Base-by-base conservation (phyloP, 2,113 vertebrate species). In the Ploceus nigricollis region DNA sequence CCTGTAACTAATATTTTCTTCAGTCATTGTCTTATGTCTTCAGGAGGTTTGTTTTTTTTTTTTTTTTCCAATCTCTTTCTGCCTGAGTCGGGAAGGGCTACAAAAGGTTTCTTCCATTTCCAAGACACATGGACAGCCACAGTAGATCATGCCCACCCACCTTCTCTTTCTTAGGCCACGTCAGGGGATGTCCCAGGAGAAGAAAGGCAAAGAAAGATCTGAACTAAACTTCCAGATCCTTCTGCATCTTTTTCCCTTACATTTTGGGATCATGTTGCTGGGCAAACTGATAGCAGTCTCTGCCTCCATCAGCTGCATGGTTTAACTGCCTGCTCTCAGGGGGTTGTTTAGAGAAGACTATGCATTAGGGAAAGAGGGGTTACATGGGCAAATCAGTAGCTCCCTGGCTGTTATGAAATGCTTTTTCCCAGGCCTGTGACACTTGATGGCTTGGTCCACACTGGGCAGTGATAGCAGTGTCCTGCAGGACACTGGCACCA, bases 381-480 rank as follows among this genome's bases (percentile, higher is more conserved):
- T 60, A 25, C 1, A 5, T 37, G 37, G 25, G 45, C 17, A 68
- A n/a, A 40, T 56, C 48, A 39, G 25, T 61, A 33, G 6, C 22
- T 81, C 24, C 28, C 9, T 90, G 24, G 9, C 27, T 69, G 22
- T 51, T 93, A 84, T 37, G 28, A 57, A 93, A 63, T 4, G 3
- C 4, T 21, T 86, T 85, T 70, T 70, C 30, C 12, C 6, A 63
- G 80, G 33, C 25, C 35, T 40, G 22, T 45, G 21, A 45, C 33
- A 17, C 21, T 60, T 2, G 0, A 11, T 76, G 57, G 45, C 68
- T 28, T 77, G 20, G 13, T 63, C 31, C 14, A 5, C 51, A 54
- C 35, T 44, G 28, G 58, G 25, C 21, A 78, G 18, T 8, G 15
- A n/a, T 56, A 48, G 30, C 0, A n/a, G 0, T 4, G 1, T 10